These are phyloP conservation scores for Heteractis magnifica DNA, from an alignment of 92 coral and sea anemone species.

Conservation along the genomic window DNA sequence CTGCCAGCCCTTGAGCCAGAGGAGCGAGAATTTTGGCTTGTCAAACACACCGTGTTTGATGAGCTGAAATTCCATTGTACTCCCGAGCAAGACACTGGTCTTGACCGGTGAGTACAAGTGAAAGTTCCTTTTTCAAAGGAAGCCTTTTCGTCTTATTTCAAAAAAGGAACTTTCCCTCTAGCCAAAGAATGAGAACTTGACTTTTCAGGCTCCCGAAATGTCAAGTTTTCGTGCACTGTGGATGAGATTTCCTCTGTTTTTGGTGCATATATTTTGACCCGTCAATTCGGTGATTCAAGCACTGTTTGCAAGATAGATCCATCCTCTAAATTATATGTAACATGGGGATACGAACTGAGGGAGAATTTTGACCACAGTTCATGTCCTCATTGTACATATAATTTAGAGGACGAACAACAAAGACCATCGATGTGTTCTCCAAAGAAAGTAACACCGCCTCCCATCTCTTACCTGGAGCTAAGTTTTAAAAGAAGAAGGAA, in stretches of 20 bases:
- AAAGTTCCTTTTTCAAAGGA: constrained; percentile 8
- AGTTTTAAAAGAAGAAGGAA: no score
- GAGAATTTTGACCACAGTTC: constrained; percentile 27
- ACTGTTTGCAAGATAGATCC: constrained; percentile 29
- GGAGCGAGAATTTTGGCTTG: constrained; percentile 31
- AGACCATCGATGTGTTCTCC: constrained; percentile 25
- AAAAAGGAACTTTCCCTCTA: constrained; percentile 11
- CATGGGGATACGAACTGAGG: constrained; percentile 38
- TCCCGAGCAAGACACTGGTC: constrained; percentile 4
- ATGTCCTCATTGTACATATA: constrained; percentile 34
- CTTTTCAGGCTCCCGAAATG: constrained; percentile 9
- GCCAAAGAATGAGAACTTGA: constrained; percentile 13
- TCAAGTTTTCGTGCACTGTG: constrained; percentile 12
- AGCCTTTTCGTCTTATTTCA: background rate
- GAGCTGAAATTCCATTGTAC: constrained; percentile 31
- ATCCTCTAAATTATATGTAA: constrained; percentile 15
- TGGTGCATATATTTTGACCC: constrained; percentile 6
- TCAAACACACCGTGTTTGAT: constrained; percentile 42
- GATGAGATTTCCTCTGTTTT: constrained; percentile 32
- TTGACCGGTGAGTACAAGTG: constrained; percentile 10
- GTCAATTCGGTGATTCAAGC: constrained; percentile 13
- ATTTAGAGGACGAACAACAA: background rate
- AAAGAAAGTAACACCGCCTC: background rate
- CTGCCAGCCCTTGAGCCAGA: constrained; percentile 34
- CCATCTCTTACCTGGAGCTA: background rate